Conservation (phyloP, 2,888 invertebrate species). For the Rhopalosiphum nymphaeae region DNA sequence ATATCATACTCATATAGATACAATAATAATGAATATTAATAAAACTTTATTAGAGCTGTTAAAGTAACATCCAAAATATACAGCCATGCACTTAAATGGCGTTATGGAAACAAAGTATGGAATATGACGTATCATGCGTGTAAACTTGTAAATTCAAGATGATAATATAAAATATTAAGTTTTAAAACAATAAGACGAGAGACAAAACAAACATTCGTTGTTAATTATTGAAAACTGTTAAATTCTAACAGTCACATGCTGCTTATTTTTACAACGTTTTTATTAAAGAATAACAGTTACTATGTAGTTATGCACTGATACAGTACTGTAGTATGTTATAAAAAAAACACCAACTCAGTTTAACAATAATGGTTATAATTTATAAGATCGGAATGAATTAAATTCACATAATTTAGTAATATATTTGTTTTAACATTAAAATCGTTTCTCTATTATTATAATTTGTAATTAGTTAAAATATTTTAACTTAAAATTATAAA, state of each 20-base stretch:
- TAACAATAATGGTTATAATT: not conserved
- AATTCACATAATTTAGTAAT: not conserved
- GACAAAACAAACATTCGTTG: not conserved
- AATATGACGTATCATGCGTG: not conserved
- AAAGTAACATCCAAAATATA: not conserved
- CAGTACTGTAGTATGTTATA: not conserved
- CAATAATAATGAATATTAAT: not conserved
- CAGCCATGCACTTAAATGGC: not conserved
- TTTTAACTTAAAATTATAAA: not conserved
- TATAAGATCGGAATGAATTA: not conserved
- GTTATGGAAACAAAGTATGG: not conserved
- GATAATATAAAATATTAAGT: not conserved
- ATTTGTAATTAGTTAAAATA: not conserved
- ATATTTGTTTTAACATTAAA: not conserved
- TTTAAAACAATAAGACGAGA: not conserved
- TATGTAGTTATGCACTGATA: not conserved
- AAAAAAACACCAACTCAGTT: not conserved
- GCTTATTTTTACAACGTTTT: not conserved
- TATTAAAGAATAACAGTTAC: not conserved
- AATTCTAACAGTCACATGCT: not conserved
- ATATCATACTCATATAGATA: not conserved
- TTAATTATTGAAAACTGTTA: not conserved
- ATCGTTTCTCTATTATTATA: not conserved
- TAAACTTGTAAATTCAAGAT: not conserved
- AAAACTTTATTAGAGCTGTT: not conserved